These are phyloP conservation scores for Sus scrofa DNA, from an alignment of 2,113 vertebrate species.

Conservation along the genomic window DNA sequence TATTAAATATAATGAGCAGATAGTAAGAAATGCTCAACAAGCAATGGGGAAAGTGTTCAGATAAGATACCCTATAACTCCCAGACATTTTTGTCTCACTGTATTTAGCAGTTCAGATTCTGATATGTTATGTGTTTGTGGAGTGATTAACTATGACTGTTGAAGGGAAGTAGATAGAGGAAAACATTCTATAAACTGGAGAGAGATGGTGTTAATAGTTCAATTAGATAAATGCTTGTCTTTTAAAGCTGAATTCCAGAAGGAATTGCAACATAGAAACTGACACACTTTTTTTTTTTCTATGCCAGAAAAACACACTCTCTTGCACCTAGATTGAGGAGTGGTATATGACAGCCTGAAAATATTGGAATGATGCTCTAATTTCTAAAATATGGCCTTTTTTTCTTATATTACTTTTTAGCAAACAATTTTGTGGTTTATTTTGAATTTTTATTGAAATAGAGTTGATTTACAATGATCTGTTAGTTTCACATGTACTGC, in stretches of 20 bases:
- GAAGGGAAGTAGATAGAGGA: conserved; percentile 54
- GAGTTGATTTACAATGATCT: not conserved
- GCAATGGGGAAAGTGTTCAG: conserved; percentile 72
- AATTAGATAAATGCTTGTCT: conserved; percentile 86
- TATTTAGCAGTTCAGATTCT: conserved; percentile 71
- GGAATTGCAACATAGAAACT: conserved; percentile 81
- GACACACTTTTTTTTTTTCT: conserved; percentile 68
- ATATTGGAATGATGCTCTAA: conserved; percentile 44
- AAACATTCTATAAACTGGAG: conserved; percentile 72
- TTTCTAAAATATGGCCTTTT: conserved; percentile 58
- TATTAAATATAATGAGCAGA: conserved; percentile 45
- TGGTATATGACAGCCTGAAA: conserved; percentile 33
- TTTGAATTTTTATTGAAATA: not conserved
- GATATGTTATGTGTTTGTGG: conserved; percentile 9
- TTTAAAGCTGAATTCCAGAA: conserved; percentile 82
- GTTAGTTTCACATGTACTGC: not conserved
- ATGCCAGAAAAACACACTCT: conserved; percentile 78
- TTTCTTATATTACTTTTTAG: conserved; percentile 68
- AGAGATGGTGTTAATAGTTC: conserved; percentile 83
- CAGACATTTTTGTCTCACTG: conserved; percentile 69
- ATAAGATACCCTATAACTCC: conserved; percentile 77
- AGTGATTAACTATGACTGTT: conserved; percentile 36
- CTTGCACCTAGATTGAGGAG: conserved; percentile 40
- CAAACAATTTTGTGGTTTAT: conserved; percentile 53
- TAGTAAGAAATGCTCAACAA: conserved; percentile 42